phyloP scores from a whole-genome alignment of 2,888 invertebrate species.

The Cataglyphis livida region DNA sequence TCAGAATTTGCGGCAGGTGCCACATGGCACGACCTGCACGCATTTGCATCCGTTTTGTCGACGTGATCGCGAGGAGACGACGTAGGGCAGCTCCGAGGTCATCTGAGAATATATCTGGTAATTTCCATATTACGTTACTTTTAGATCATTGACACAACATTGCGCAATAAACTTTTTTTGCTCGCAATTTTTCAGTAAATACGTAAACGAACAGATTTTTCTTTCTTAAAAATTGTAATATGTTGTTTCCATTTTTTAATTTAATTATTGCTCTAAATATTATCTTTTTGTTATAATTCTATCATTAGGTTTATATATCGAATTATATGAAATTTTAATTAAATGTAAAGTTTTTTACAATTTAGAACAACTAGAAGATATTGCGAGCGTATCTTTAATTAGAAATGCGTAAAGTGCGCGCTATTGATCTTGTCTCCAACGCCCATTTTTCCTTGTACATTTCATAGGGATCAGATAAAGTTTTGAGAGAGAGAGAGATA shows the following conservation, averaged over 20 bases:
- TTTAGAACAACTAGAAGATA: neutral
- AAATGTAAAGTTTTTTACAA: neutral
- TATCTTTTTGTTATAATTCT: neutral
- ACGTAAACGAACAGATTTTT: neutral
- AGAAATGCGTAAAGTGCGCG: slow-evolving; percentile 12
- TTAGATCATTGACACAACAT: slow-evolving; percentile 25
- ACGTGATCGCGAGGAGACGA: slow-evolving; percentile 31
- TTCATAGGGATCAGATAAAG: neutral
- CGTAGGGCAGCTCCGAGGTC: slow-evolving; percentile 27
- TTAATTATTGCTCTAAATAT: neutral
- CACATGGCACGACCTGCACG: slow-evolving; percentile 66
- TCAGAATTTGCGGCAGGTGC: slow-evolving; percentile 71
- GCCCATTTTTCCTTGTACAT: neutral
- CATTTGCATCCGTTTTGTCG: slow-evolving; percentile 52
- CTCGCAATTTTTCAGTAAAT: neutral
- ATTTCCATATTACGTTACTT: slow-evolving; percentile 15
- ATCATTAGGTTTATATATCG: neutral
- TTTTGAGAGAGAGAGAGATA: neutral
- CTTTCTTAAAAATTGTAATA: neutral
- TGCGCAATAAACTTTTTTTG: slow-evolving; percentile 17
- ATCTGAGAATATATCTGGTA: slow-evolving; percentile 30
- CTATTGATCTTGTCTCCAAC: slow-evolving; percentile 26
- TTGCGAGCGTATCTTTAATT: neutral
- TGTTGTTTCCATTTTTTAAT: neutral
- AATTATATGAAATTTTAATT: neutral